These are phyloP conservation scores for Apomyelois bistriatella DNA, from an alignment of 2,888 invertebrate genomes.

Conservation along the genomic window DNA sequence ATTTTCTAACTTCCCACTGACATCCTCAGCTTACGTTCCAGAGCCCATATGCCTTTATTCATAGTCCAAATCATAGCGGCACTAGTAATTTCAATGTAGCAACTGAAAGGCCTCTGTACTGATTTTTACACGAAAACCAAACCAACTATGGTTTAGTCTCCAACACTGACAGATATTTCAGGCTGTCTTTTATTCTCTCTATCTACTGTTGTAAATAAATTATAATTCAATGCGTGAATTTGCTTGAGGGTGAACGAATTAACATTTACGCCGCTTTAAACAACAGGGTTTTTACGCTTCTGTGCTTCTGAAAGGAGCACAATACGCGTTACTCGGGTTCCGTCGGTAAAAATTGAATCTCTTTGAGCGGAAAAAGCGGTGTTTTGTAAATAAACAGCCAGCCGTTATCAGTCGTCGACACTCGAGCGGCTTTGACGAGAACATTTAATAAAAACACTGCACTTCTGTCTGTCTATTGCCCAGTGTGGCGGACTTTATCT, in stretches of 20 bases:
- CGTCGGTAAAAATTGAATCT: conserved; percentile 49
- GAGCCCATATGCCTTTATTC: too few species aligned
- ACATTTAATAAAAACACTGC: conserved; percentile 66
- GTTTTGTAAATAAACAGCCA: conserved; percentile 75
- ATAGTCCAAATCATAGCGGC: too few species aligned
- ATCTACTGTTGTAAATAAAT: conserved; percentile 21
- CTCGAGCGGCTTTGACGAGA: conserved; percentile 63
- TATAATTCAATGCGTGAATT: conserved; percentile 35
- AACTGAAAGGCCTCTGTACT: too few species aligned
- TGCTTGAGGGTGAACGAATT: conserved; percentile 31
- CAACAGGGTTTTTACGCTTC: conserved; percentile 47
- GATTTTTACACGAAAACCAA: too few species aligned
- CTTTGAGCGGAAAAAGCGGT: conserved; percentile 65
- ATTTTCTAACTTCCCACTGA: too few species aligned
- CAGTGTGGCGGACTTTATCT: conserved; percentile 70
- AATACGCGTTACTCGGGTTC: conserved; percentile 45
- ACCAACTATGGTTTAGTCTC: too few species aligned
- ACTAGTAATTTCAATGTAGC: too few species aligned
- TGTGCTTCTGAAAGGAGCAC: conserved; percentile 50
- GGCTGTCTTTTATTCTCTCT: too few species aligned
- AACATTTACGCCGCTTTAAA: conserved; percentile 37
- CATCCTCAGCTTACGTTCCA: too few species aligned
- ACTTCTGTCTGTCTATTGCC: conserved; percentile 35
- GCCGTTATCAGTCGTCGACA: conserved; percentile 72
- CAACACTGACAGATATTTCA: too few species aligned